Percentiles rank a stretch among this genome's conserved stretches.
These are phyloP conservation scores for Leptinotarsa tumamoca DNA, from an alignment of 2,888 invertebrate species.

Conservation along the genomic window DNA sequence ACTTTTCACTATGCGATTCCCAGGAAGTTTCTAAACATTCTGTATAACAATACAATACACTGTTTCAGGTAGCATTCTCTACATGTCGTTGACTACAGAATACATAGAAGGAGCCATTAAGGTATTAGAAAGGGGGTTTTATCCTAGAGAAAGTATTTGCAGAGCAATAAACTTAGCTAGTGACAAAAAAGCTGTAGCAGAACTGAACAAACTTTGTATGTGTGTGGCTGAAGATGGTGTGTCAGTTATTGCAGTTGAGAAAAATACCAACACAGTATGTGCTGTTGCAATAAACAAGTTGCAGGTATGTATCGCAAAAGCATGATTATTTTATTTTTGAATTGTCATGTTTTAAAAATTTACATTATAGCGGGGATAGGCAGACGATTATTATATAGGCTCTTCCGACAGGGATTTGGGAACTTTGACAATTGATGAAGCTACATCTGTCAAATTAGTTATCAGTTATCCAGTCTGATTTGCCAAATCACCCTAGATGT, in stretches of 20 bases:
- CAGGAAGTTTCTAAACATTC: no score
- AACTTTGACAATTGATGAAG: no score
- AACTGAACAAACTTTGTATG: conserved; percentile 72
- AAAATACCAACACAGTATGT: conserved; percentile 69
- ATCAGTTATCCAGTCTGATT: no score
- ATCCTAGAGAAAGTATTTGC: conserved; percentile 72
- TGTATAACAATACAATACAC: no score
- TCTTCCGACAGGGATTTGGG: no score
- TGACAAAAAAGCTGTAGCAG: conserved; percentile 72
- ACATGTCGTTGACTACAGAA: conserved; percentile 64
- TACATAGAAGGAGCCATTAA: conserved; percentile 72
- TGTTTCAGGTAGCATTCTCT: conserved; percentile 46
- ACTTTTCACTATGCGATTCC: no score
- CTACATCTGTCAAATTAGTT: no score
- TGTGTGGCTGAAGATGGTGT: conserved; percentile 75
- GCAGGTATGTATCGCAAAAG: conserved; percentile 67
- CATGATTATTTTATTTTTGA: neutral
- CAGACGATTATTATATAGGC: neutral
- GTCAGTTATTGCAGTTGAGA: conserved; percentile 73
- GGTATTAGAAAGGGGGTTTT: conserved; percentile 73
- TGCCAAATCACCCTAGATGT: no score
- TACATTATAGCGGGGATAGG: neutral
- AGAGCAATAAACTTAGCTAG: conserved; percentile 71
- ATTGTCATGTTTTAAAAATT: neutral
- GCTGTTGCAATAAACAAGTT: conserved; percentile 78